Percentiles rank a stretch among this genome's conserved stretches.
These are phyloP conservation scores for Pelobates fuscus DNA, from an alignment of 2,113 vertebrate genomes.

Conservation along the genomic window DNA sequence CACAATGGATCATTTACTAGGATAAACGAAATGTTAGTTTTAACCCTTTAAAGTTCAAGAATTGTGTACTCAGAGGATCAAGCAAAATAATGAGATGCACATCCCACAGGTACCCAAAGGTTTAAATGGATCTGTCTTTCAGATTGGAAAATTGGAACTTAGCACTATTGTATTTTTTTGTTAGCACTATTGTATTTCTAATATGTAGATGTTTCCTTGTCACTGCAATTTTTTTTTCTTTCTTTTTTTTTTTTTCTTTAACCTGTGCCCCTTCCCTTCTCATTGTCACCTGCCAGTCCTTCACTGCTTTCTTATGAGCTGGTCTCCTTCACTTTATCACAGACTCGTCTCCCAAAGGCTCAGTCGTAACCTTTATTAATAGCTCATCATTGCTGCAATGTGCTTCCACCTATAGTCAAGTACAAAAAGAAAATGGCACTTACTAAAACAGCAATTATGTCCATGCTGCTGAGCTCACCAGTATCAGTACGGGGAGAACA, in stretches of 20 bases:
- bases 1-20: too few relatives aligned
- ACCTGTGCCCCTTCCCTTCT: slow-evolving; percentile 2
- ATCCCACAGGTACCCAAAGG: too few relatives aligned
- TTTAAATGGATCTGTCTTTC: too few relatives aligned
- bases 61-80: too few relatives aligned
- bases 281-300: background rate
- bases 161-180: too few relatives aligned
- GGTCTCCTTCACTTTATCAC: background rate
- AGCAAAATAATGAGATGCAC: too few relatives aligned
- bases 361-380: slow-evolving; percentile 33
- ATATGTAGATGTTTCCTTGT: background rate
- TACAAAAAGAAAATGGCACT: slow-evolving; percentile 25
- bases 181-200: too few relatives aligned
- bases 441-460: slow-evolving; percentile 35
- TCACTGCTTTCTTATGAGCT: background rate
- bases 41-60: too few relatives aligned
- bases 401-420: slow-evolving; percentile 32
- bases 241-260: too few relatives aligned
- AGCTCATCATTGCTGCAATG: slow-evolving; percentile 27
- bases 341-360: slow-evolving; percentile 1
- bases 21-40: too few relatives aligned
- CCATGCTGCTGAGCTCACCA: slow-evolving; percentile 19
- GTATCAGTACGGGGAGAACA: background rate
- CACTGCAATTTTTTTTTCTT: too few relatives aligned
- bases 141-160: too few relatives aligned